Conservation (phyloP, 2,113 vertebrate genomes). For the Pelmatolapia mariae region DNA sequence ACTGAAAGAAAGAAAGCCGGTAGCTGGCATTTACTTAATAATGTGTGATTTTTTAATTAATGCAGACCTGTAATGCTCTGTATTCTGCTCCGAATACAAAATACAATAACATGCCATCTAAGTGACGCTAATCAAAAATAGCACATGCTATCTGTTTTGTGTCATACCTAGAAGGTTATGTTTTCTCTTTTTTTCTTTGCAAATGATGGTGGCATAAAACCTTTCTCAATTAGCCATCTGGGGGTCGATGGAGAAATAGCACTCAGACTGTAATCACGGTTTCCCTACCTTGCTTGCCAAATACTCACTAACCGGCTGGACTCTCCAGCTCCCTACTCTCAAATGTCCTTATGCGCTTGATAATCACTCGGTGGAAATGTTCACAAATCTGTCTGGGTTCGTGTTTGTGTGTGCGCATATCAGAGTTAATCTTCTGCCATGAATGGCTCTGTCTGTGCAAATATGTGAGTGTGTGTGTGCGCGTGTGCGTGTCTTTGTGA, state of each 20-base stretch:
- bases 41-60: background rate
- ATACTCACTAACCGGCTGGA: slow-evolving; percentile 30
- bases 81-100: background rate
- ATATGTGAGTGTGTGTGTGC: background rate
- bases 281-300: slow-evolving; percentile 42
- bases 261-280: slow-evolving; percentile 44
- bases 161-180: slow-evolving; percentile 6
- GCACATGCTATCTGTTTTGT: background rate
- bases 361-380: slow-evolving; percentile 50
- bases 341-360: slow-evolving; percentile 43
- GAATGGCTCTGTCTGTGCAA: slow-evolving; percentile 1
- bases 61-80: background rate
- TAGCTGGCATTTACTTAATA: background rate
- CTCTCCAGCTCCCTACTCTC: slow-evolving; percentile 41
- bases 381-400: slow-evolving; percentile 11
- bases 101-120: background rate
- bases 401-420: background rate
- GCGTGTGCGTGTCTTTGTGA: background rate
- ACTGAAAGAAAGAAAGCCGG: background rate
- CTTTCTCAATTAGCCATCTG: slow-evolving; percentile 55
- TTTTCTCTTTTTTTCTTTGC: background rate
- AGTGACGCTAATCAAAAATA: background rate
- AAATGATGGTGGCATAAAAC: slow-evolving; percentile 37
- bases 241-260: slow-evolving; percentile 44
- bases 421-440: slow-evolving; percentile 21